Conservation (phyloP, 1,140 invertebrate genomes). For the Linepithema humile region DNA sequence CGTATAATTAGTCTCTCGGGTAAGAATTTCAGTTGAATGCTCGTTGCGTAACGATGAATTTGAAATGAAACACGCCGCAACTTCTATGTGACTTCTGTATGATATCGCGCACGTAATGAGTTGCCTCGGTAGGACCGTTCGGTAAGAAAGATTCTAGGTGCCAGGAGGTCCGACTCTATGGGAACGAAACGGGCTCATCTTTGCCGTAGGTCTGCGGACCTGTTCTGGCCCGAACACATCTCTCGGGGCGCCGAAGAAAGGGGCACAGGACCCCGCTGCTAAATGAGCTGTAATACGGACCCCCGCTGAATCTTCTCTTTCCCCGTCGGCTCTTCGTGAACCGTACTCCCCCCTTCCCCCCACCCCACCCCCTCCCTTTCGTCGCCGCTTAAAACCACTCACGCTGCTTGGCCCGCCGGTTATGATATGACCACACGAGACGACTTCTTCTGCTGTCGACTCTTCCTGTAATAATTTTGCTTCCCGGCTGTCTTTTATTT, state of each 20-base stretch:
- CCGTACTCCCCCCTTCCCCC: conserved; percentile 19
- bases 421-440: conserved; percentile 65
- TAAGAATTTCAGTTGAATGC: neutral
- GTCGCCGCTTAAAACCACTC: conserved; percentile 52
- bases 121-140: neutral
- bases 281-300: conserved; percentile 84
- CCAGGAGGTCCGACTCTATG: conserved; percentile 62
- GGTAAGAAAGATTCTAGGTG: conserved; percentile 56
- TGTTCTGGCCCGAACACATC: conserved; percentile 75
- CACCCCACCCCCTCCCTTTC: conserved; percentile 12
- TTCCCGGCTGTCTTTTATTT: conserved; percentile 38
- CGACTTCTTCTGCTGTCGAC: conserved; percentile 63
- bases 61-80: too few relatives aligned
- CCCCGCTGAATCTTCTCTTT: conserved; percentile 79
- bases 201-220: conserved; percentile 79
- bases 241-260: conserved; percentile 76
- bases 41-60: too few relatives aligned
- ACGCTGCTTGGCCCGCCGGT: conserved; percentile 54
- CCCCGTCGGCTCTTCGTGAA: conserved; percentile 18
- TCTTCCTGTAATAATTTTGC: conserved; percentile 51
- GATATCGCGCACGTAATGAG: neutral
- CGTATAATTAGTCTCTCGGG: neutral
- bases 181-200: conserved; percentile 73
- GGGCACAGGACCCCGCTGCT: conserved; percentile 83
- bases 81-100: neutral